Conservation (phyloP, 2,113 vertebrate genomes). For the Heteronetta atricapilla region DNA sequence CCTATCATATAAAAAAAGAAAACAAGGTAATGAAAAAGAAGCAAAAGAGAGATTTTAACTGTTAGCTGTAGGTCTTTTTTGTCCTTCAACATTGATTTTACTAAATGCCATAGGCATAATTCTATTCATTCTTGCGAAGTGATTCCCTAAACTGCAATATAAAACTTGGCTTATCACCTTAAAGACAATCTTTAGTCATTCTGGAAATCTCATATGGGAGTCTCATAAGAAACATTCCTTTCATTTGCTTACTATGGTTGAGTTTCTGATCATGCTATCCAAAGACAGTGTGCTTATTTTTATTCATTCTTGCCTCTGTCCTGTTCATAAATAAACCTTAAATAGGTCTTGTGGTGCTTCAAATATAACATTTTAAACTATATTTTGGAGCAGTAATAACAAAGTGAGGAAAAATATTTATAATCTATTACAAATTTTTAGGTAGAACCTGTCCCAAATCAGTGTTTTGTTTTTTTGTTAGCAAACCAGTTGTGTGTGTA, state of each 20-base stretch:
- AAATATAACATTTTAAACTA: background rate
- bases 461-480: background rate
- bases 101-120: constrained; percentile 36
- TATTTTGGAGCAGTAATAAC: background rate
- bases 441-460: background rate
- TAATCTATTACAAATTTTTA: background rate
- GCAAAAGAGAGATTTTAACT: constrained; percentile 29
- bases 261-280: background rate
- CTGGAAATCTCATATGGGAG: background rate
- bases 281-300: background rate
- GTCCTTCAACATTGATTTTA: constrained; percentile 63
- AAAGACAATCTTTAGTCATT: constrained; percentile 25
- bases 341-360: background rate
- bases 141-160: constrained; percentile 50
- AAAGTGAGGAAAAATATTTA: background rate
- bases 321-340: background rate
- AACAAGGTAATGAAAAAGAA: constrained; percentile 36
- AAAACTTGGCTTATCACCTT: constrained; percentile 56
- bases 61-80: constrained; percentile 37
- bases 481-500: background rate
- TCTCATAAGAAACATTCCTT: constrained; percentile 22
- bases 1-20: constrained; percentile 34
- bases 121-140: constrained; percentile 50
- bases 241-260: constrained; percentile 15
- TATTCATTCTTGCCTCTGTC: background rate